phyloP scores from a whole-genome alignment of 1,140 invertebrate species.

The Palaemon carinicauda region DNA sequence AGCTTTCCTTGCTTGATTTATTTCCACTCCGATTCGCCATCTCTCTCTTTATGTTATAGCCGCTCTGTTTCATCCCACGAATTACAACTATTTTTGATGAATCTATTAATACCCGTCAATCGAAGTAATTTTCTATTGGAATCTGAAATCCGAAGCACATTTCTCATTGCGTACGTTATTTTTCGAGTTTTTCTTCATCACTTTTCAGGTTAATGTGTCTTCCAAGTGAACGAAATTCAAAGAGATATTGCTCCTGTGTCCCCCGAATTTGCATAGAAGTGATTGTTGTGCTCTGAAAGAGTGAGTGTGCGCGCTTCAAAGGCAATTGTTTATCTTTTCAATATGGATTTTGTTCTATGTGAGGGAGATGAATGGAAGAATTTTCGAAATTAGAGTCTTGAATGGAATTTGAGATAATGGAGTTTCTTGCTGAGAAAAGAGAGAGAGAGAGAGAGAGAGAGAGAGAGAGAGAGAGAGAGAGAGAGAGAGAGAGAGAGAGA shows the following conservation, averaged over 20 bases:
- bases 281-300: conserved; percentile 53
- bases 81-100: no score
- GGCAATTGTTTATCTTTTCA: conserved; percentile 57
- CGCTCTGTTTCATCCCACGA: not conserved
- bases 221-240: conserved; percentile 7
- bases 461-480: conserved; percentile 14
- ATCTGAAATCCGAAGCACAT: no score
- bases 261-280: conserved; percentile 40
- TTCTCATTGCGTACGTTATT: no score
- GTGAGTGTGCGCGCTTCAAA: conserved; percentile 52
- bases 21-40: not conserved
- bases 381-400: conserved; percentile 57
- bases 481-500: not conserved
- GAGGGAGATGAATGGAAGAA: conserved; percentile 53
- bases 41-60: conserved; percentile 6
- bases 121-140: no score
- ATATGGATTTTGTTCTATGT: conserved; percentile 57
- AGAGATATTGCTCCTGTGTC: not conserved
- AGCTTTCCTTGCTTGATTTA: conserved; percentile 21
- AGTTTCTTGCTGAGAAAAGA: conserved; percentile 43
- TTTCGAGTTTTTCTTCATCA: no score
- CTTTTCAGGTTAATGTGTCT: no score
- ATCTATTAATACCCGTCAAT: no score
- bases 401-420: conserved; percentile 56
- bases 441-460: conserved; percentile 3